phyloP scores from a whole-genome alignment of 2,113 vertebrate genomes.

The Trachemys scripta region DNA sequence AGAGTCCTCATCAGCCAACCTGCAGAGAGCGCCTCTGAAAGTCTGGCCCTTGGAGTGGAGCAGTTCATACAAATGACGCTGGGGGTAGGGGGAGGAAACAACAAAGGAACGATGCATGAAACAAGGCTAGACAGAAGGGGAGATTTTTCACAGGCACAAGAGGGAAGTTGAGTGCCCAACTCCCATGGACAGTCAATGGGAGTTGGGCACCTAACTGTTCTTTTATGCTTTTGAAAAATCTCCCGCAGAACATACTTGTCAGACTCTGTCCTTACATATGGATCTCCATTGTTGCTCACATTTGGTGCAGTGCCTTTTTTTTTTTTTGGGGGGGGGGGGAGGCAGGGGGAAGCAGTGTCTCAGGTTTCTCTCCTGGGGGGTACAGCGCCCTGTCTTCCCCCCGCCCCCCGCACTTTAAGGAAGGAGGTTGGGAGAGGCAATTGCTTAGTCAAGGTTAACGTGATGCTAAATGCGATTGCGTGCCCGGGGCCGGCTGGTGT shows the following conservation, averaged over 20 bases:
- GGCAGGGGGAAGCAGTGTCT: too few species aligned
- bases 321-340: too few species aligned
- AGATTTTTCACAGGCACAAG: neutral
- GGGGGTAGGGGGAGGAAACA: too few species aligned
- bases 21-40: too few species aligned
- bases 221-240: neutral
- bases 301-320: neutral
- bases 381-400: neutral
- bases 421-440: fast-evolving
- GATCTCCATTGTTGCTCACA: neutral
- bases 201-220: neutral
- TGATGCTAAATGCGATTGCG: fast-evolving
- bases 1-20: too few species aligned
- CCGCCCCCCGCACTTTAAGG: neutral
- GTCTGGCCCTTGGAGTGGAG: too few species aligned
- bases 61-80: too few species aligned
- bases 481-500: too few species aligned
- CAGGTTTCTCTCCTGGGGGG: neutral
- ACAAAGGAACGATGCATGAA: too few species aligned
- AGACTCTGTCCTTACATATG: fast-evolving
- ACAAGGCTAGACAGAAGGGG: too few species aligned
- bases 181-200: neutral
- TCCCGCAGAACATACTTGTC: neutral
- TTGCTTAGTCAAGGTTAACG: fast-evolving
- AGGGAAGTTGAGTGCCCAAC: neutral